Base-by-base conservation (phyloP, 1,140 invertebrate genomes). In the Leptestheria dahalacensis region DNA sequence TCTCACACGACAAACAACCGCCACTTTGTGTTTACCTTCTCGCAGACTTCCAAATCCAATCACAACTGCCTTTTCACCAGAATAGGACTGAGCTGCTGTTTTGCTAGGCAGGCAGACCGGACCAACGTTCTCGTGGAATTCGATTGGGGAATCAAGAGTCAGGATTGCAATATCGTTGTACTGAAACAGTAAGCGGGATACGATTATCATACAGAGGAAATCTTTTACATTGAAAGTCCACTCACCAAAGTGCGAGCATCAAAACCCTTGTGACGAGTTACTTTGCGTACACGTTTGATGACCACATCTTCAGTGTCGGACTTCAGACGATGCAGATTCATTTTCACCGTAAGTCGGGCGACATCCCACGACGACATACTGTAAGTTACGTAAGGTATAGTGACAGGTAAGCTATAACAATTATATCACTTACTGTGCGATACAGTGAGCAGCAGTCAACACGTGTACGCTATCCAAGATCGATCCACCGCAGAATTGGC, bases 341-440 rank as follows among this genome's bases (percentile, higher is more conserved):
- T 73, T 58, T 84, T 78, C 1, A 87, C 85, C 1, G 83, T 86
- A 21, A 92, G 66, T 56, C 84, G 78, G 0, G 85, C 82, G 0
- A 91, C 88, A 69, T 91, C 88, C 80, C 82, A 86, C 1, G 85
- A 85, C 50, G 81, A 89, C 88, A 92, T 90, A 59, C 88, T 91
- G 69, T 18, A 79, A 77, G 52, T 60, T 60, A 59, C 57, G 59
- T 59, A 60, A 49, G 61, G 49, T 49, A 15, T 23, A 24, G 18
- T 25, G 18, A 25, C 25, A 28, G 15, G 28, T 49, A n/a, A 53
- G 9, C 51, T 25, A 23, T 23, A 54, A 46, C 12, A 25, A 47
- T 29, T 23, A 12, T 25, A 6, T 2, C 26, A 78, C 81, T 81
- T 77, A 90, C 87, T 88, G 83, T 29, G 86, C 86, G 48, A 91